phyloP scores from a whole-genome alignment of 2,888 invertebrate genomes.

The Eupithecia pulchellata region DNA sequence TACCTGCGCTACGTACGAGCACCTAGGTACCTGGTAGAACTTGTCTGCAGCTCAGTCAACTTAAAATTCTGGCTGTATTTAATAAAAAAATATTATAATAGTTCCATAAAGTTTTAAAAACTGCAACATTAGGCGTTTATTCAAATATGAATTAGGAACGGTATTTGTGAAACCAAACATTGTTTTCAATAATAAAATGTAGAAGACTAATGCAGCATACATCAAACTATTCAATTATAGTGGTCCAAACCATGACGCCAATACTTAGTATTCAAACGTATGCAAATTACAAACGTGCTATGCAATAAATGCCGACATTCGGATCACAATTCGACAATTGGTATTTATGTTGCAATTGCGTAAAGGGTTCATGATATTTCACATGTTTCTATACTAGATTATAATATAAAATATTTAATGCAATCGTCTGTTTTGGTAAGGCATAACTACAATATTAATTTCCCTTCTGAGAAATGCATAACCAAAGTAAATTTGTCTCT shows the following conservation, averaged over 20 bases:
- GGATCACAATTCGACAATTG: slow-evolving; percentile 84
- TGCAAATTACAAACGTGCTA: slow-evolving; percentile 84
- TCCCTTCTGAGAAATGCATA: not conserved
- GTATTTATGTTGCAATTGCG: slow-evolving; percentile 77
- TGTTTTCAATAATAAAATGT: slow-evolving; percentile 32
- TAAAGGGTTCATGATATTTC: slow-evolving; percentile 28
- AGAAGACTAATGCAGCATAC: slow-evolving; percentile 46
- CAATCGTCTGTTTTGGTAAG: not conserved
- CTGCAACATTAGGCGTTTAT: not conserved
- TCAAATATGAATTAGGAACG: not conserved
- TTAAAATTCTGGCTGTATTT: slow-evolving; percentile 31
- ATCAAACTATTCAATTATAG: slow-evolving; percentile 83
- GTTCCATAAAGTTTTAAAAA: not conserved
- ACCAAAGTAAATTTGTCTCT: not conserved
- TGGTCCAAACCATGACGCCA: slow-evolving; percentile 77
- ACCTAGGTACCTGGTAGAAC: slow-evolving; percentile 39
- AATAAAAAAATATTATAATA: slow-evolving; percentile 15
- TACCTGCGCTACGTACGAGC: slow-evolving; percentile 47
- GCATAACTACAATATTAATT: not conserved
- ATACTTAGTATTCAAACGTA: slow-evolving; percentile 85
- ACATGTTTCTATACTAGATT: slow-evolving; percentile 5
- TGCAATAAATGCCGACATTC: slow-evolving; percentile 84
- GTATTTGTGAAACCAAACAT: slow-evolving; percentile 7
- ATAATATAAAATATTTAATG: too few species aligned
- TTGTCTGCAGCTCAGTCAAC: slow-evolving; percentile 41